Conservation (phyloP, 2,888 invertebrate species). For the Hydraecia micacea region DNA sequence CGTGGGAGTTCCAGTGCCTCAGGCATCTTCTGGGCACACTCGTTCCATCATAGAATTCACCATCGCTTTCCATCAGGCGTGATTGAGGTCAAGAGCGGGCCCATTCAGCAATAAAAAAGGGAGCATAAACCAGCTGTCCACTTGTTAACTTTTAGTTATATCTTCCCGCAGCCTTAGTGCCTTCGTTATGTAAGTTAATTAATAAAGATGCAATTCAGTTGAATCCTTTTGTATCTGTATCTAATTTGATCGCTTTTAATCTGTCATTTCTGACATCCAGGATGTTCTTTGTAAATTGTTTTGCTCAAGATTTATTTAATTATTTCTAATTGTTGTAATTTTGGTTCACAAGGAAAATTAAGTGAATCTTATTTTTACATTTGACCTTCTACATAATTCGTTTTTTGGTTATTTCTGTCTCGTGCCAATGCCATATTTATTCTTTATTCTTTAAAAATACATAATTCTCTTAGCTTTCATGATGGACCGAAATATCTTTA, state of each 20-base stretch:
- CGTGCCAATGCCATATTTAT: too few relatives aligned
- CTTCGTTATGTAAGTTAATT: slow-evolving; percentile 48
- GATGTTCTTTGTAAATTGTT: slow-evolving; percentile 11
- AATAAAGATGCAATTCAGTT: slow-evolving; percentile 36
- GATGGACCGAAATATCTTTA: neutral
- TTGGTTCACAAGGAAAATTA: slow-evolving; percentile 16
- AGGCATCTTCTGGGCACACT: too few relatives aligned
- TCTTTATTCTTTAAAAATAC: too few relatives aligned
- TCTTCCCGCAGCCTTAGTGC: slow-evolving; percentile 5
- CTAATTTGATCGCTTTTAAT: slow-evolving; percentile 58
- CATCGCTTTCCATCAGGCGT: too few relatives aligned
- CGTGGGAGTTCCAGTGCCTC: too few relatives aligned
- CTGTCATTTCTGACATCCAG: slow-evolving; percentile 60
- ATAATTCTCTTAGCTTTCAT: neutral
- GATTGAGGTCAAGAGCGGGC: too few relatives aligned
- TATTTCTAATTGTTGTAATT: slow-evolving; percentile 38
- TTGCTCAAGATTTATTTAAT: slow-evolving; percentile 34
- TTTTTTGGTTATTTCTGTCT: neutral
- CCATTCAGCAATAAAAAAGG: too few relatives aligned
- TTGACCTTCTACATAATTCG: neutral
- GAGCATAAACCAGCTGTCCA: neutral
- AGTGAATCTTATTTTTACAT: neutral
- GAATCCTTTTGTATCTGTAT: slow-evolving; percentile 48
- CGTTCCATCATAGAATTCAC: too few relatives aligned
- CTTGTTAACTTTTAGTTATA: neutral